phyloP scores from a whole-genome alignment of 2,797 vertebrate genomes.

The Ispidina lecontei region DNA sequence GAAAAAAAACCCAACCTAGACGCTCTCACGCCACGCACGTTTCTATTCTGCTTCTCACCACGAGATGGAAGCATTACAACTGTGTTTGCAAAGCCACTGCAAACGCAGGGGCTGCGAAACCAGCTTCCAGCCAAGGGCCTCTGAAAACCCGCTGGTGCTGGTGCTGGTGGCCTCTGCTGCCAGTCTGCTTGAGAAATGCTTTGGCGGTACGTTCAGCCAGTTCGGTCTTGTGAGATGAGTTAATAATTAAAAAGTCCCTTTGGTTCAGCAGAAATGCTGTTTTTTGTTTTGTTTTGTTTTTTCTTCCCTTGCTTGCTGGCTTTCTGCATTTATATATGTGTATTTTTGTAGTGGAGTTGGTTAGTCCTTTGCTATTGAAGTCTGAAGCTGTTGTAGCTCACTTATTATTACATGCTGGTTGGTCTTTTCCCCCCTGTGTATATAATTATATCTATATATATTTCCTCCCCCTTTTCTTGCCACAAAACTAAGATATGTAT shows the following conservation, averaged over 20 bases:
- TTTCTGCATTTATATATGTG: not conserved
- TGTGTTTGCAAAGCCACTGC: constrained; percentile 18
- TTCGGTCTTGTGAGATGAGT: not conserved
- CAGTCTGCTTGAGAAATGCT: not conserved
- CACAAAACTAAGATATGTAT: not conserved
- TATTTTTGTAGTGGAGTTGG: not conserved
- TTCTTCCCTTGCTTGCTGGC: not conserved
- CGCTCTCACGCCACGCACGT: not conserved
- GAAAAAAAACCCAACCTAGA: not conserved
- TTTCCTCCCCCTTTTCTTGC: no score
- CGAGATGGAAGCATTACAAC: constrained; percentile 75
- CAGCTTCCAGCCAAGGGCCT: not conserved
- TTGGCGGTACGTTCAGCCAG: not conserved
- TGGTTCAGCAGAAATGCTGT: not conserved
- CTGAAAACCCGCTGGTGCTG: not conserved
- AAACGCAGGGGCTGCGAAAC: not conserved
- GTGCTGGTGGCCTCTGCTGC: not conserved
- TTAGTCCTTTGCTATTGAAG: not conserved
- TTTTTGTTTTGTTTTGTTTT: not conserved
- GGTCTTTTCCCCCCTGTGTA: not conserved
- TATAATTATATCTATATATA: no score
- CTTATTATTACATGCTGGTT: not conserved
- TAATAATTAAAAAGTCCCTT: not conserved
- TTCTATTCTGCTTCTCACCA: constrained; percentile 65
- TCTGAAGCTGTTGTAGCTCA: not conserved